Evolutionary conservation across 2,888 invertebrate species (phyloP).

Genomic region (Ophion ventricosus): DNA sequence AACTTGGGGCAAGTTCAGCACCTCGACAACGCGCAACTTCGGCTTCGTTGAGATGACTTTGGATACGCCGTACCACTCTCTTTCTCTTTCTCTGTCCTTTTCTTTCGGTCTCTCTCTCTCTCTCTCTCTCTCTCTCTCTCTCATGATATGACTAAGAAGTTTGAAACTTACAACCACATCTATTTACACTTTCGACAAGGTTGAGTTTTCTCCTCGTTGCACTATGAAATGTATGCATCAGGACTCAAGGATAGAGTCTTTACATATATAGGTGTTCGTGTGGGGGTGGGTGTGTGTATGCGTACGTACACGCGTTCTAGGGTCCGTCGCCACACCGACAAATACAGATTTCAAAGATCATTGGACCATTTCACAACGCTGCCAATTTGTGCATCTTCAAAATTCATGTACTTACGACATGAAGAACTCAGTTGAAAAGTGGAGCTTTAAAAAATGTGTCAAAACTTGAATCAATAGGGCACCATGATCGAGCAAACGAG

Average conservation of each 20-base stretch:
- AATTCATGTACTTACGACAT: background rate
- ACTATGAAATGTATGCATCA: conserved; percentile 47
- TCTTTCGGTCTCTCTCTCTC: background rate
- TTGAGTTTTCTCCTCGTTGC: conserved; percentile 32
- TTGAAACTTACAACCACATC: conserved; percentile 30
- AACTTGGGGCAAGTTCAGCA: conserved; percentile 63
- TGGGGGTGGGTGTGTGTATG: background rate
- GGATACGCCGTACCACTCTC: conserved; percentile 18
- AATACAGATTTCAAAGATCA: background rate
- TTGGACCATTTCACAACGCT: too few species aligned
- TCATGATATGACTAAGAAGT: background rate
- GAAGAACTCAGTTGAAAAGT: background rate
- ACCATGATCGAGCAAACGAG: background rate
- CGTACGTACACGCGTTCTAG: background rate
- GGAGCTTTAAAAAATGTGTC: background rate
- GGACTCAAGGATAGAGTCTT: conserved; percentile 12
- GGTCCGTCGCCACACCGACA: background rate
- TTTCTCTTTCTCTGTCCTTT: background rate
- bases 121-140: conserved; percentile 26
- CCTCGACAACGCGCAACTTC: conserved; percentile 59
- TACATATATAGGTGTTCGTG: background rate
- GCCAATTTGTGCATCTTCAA: too few species aligned
- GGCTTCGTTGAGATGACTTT: conserved; percentile 51
- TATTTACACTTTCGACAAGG: conserved; percentile 30
- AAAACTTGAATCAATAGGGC: background rate